Conservation (phyloP, 1,140 invertebrate species). For the Camponotus vicinus region DNA sequence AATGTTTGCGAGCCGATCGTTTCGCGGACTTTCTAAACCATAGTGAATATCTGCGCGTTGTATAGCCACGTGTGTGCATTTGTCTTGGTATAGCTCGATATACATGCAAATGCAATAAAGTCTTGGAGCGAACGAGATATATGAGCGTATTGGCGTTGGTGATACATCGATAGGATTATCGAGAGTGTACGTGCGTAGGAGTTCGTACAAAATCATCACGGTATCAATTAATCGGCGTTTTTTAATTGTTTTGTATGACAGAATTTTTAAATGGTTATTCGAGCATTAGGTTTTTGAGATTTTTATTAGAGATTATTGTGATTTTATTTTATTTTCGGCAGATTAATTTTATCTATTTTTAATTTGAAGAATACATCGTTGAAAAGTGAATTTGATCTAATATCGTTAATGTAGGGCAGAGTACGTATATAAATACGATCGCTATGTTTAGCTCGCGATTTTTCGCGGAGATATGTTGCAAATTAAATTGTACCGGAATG, state of each 20-base stretch:
- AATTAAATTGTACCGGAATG: slow-evolving; percentile 28
- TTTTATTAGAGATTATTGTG: not conserved
- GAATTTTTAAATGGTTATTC: not conserved
- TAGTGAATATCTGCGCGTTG: slow-evolving; percentile 49
- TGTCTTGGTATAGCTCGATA: slow-evolving; percentile 30
- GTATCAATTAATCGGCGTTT: not conserved
- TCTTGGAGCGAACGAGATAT: not conserved
- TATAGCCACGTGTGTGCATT: slow-evolving; percentile 56
- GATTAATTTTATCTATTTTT: slow-evolving; percentile 3
- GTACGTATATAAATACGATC: slow-evolving; percentile 19
- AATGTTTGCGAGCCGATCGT: slow-evolving; percentile 71
- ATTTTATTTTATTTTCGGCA: not conserved
- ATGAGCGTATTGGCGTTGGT: not conserved
- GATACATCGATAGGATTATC: slow-evolving; percentile 24
- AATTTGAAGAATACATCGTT: not conserved
- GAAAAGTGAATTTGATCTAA: not conserved
- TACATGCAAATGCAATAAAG: slow-evolving; percentile 17
- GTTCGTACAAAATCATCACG: not conserved
- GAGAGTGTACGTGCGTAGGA: not conserved
- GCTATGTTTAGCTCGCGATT: slow-evolving; percentile 40
- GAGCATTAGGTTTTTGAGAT: not conserved
- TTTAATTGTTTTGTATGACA: slow-evolving; percentile 10
- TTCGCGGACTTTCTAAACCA: slow-evolving; percentile 74
- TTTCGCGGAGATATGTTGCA: not conserved
- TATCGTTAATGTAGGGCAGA: not conserved